Percentiles rank a stretch among this genome's conserved stretches.
phyloP scores from a whole-genome alignment of 2,113 vertebrate species.

The Limnothrissa miodon region DNA sequence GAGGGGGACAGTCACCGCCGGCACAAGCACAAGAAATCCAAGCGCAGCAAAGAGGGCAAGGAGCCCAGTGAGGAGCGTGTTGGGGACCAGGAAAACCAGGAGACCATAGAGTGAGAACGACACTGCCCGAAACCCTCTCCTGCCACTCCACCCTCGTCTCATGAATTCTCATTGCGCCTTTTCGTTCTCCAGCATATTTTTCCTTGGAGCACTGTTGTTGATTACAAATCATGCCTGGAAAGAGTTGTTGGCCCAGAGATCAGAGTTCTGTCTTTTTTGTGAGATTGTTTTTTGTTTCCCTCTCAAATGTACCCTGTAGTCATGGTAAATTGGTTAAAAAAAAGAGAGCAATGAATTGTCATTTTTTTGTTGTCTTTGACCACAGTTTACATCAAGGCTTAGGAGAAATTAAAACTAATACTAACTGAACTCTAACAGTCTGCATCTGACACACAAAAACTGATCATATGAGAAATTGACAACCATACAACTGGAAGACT shows the following conservation, averaged over 20 bases:
- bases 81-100: constrained; percentile 89
- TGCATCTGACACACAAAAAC: no score
- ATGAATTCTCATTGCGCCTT: background rate
- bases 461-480: no score
- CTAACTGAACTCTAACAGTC: background rate
- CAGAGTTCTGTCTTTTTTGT: background rate
- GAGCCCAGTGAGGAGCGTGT: constrained; percentile 86
- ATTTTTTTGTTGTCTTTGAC: constrained; percentile 26
- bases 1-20: constrained; percentile 95
- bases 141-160: background rate
- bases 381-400: background rate
- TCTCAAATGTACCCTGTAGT: constrained; percentile 56
- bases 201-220: background rate
- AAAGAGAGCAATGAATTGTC: constrained; percentile 58
- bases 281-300: constrained; percentile 42
- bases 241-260: background rate
- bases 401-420: background rate
- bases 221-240: background rate
- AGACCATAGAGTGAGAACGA: constrained; percentile 77
- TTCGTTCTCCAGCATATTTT: background rate
- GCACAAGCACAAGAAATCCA: constrained; percentile 99
- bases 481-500: constrained; percentile 32
- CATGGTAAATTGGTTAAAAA: constrained; percentile 64
- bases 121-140: background rate
- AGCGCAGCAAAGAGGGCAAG: constrained; percentile 98